A percentile compares a stretch with the other conserved stretches of the same genome.
phyloP scores from a whole-genome alignment of 1,140 invertebrate genomes.

The Aphelinus certus region DNA sequence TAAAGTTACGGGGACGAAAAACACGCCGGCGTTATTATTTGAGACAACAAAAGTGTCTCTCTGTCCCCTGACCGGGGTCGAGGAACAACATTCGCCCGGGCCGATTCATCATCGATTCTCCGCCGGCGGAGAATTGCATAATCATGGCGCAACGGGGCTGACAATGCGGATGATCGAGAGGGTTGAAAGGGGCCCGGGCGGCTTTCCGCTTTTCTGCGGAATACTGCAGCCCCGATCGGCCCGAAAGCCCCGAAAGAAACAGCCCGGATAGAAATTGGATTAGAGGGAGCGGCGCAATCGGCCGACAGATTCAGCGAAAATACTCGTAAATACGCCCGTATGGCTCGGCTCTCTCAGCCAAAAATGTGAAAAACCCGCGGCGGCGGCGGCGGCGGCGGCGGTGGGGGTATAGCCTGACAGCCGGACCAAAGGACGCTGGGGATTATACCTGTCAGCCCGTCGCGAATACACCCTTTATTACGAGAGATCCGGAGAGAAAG shows the following conservation, averaged over 20 bases:
- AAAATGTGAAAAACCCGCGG: constrained; percentile 56
- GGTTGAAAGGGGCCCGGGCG: constrained; percentile 17
- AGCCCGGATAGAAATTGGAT: constrained; percentile 55
- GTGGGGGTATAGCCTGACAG: constrained; percentile 14
- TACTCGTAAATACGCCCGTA: constrained; percentile 64
- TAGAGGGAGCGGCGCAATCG: constrained; percentile 50
- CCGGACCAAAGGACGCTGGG: constrained; percentile 8
- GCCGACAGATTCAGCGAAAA: constrained; percentile 61
- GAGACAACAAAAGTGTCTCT: constrained; percentile 20
- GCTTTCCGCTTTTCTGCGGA: too few relatives aligned
- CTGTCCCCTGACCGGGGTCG: not conserved
- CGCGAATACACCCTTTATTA: constrained; percentile 34
- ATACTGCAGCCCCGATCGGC: too few relatives aligned
- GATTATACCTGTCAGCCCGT: constrained; percentile 34
- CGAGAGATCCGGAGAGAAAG: constrained; percentile 44
- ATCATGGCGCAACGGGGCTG: constrained; percentile 28
- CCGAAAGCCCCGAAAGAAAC: constrained; percentile 27
- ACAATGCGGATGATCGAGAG: constrained; percentile 27
- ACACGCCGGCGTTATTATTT: constrained; percentile 13
- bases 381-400: constrained; percentile 12
- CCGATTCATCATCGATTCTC: constrained; percentile 36
- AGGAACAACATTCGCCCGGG: constrained; percentile 33
- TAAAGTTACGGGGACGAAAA: not conserved
- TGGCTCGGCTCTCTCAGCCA: constrained; percentile 49
- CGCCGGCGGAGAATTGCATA: not conserved